Evolutionary conservation across 2,888 invertebrate species (phyloP).

Genomic region (Dryococelus australis): DNA sequence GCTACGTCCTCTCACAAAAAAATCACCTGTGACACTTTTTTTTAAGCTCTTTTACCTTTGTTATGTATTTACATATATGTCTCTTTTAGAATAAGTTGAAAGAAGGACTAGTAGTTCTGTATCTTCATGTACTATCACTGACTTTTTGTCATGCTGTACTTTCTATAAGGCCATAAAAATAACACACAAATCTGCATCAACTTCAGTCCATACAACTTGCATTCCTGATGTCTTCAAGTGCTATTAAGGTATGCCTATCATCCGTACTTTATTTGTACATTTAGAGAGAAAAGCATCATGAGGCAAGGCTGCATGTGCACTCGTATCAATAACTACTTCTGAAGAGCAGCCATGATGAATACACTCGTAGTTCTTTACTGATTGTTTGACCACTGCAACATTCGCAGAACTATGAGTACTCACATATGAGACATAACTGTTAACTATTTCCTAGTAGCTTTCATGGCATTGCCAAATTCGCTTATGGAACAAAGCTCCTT

Average conservation of each 20-base stretch:
- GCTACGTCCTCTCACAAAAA: conserved; percentile 44
- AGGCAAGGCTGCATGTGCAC: neutral
- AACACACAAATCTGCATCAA: neutral
- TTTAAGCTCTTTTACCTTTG: neutral
- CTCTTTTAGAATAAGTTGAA: neutral
- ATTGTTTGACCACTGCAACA: neutral
- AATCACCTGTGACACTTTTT: neutral
- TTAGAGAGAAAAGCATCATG: neutral
- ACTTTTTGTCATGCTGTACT: neutral
- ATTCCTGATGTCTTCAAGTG: neutral
- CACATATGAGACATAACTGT: neutral
- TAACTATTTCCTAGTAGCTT: neutral
- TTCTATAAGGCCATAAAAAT: neutral
- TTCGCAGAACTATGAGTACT: neutral
- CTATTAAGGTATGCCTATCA: neutral
- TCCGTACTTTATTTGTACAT: neutral
- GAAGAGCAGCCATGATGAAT: neutral
- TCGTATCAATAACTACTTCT: neutral
- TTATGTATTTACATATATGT: neutral
- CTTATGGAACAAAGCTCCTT: neutral
- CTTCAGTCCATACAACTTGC: neutral
- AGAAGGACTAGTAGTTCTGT: neutral
- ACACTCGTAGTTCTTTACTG: neutral
- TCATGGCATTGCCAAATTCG: neutral
- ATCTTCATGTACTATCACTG: neutral